Conservation (phyloP, 1,140 invertebrate genomes). For the Drosophila sulfurigaster region DNA sequence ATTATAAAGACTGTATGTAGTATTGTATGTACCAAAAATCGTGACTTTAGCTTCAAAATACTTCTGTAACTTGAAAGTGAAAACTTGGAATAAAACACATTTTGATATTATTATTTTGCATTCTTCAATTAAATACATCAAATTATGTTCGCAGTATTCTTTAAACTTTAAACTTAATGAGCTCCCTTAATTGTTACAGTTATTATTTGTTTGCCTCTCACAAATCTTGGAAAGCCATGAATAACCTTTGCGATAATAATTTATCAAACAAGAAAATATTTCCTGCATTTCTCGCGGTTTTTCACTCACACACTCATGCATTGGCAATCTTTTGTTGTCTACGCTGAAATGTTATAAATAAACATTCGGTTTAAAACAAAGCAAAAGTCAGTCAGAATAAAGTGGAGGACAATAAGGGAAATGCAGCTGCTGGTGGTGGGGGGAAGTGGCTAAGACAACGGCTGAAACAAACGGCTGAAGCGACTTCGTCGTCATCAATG, state of each 20-base stretch:
- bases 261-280: constrained; percentile 4
- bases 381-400: constrained; percentile 39
- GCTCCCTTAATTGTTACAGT: neutral
- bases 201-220: neutral
- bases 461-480: constrained; percentile 5
- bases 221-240: neutral
- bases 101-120: too few species aligned
- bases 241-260: constrained; percentile 1
- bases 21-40: too few species aligned
- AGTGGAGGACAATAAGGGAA: neutral
- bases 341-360: constrained; percentile 63
- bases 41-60: too few species aligned
- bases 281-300: constrained; percentile 24
- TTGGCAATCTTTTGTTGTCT: constrained; percentile 25
- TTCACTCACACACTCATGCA: constrained; percentile 5
- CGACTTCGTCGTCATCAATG: constrained; percentile 37
- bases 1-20: too few species aligned
- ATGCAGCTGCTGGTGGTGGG: neutral
- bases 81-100: too few species aligned
- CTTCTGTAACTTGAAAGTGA: too few species aligned
- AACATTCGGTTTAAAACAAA: constrained; percentile 62
- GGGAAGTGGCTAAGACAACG: constrained; percentile 8
- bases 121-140: too few species aligned
- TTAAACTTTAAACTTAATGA: too few species aligned
- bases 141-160: too few species aligned